Conservation (phyloP, 2,113 vertebrate genomes). For the Prolemur simus region DNA sequence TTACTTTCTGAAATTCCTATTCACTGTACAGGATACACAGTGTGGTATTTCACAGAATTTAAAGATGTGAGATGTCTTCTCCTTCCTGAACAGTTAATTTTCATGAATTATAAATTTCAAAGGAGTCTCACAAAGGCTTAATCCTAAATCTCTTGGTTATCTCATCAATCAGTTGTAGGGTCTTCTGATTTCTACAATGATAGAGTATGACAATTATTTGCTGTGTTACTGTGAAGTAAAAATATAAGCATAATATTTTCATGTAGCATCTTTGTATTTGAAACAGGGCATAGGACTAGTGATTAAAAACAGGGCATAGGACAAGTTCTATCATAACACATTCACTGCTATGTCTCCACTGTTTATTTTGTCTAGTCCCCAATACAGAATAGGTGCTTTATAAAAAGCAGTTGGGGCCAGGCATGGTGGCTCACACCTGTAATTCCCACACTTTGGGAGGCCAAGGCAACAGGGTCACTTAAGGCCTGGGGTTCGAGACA, state of each 20-base stretch:
- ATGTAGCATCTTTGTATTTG: neutral
- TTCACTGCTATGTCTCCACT: neutral
- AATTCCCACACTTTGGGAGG: no score
- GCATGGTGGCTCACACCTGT: no score
- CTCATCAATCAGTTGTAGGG: neutral
- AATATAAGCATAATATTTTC: slow-evolving; percentile 13
- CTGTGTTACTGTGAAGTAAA: neutral
- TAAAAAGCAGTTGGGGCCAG: neutral
- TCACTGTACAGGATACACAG: neutral
- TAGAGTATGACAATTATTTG: neutral
- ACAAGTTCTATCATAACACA: neutral
- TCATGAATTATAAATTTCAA: neutral
- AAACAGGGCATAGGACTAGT: no score
- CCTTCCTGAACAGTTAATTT: neutral
- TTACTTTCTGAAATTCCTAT: neutral
- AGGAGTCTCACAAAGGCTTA: neutral
- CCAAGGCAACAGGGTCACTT: no score
- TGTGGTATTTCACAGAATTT: neutral
- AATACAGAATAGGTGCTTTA: neutral
- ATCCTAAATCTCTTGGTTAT: neutral
- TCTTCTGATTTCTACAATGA: neutral
- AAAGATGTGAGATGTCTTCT: neutral
- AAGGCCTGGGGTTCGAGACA: no score
- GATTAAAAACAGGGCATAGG: neutral
- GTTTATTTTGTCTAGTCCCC: neutral